These are phyloP conservation scores for Myopa tessellatipennis DNA, from an alignment of 2,888 invertebrate genomes.

Conservation along the genomic window DNA sequence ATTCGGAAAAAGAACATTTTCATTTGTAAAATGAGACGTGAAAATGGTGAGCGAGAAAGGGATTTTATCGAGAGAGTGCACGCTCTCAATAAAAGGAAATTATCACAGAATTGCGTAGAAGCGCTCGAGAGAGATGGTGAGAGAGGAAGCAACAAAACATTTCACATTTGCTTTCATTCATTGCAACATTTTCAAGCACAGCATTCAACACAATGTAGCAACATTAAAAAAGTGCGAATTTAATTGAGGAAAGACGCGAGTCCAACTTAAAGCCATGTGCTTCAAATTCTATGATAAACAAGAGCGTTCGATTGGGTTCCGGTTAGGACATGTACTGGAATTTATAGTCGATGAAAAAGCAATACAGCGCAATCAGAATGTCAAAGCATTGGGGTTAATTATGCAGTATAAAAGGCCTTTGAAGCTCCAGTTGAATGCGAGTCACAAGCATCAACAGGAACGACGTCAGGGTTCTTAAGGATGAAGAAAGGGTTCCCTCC, in stretches of 20 bases:
- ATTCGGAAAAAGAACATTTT: conserved; percentile 2
- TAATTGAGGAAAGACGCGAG: too few relatives aligned
- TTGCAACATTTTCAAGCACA: neutral
- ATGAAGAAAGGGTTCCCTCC: neutral
- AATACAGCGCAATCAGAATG: too few relatives aligned
- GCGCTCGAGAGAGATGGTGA: neutral
- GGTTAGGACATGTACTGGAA: too few relatives aligned
- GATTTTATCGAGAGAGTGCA: neutral
- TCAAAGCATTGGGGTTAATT: too few relatives aligned
- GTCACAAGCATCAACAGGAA: too few relatives aligned
- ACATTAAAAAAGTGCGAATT: neutral
- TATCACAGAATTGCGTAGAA: neutral
- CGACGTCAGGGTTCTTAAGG: too few relatives aligned
- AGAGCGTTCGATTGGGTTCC: too few relatives aligned
- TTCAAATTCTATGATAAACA: too few relatives aligned
- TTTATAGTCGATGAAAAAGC: too few relatives aligned
- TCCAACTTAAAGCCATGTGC: too few relatives aligned
- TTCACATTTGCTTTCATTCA: neutral
- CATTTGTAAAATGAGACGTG: neutral
- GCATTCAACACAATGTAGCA: neutral
- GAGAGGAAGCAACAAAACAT: neutral
- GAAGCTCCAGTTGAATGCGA: too few relatives aligned
- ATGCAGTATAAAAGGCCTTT: too few relatives aligned
- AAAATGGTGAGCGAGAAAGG: neutral
- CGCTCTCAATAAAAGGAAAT: neutral